These are phyloP conservation scores for Ploceus nigricollis DNA, from an alignment of 2,113 vertebrate species.

Conservation along the genomic window DNA sequence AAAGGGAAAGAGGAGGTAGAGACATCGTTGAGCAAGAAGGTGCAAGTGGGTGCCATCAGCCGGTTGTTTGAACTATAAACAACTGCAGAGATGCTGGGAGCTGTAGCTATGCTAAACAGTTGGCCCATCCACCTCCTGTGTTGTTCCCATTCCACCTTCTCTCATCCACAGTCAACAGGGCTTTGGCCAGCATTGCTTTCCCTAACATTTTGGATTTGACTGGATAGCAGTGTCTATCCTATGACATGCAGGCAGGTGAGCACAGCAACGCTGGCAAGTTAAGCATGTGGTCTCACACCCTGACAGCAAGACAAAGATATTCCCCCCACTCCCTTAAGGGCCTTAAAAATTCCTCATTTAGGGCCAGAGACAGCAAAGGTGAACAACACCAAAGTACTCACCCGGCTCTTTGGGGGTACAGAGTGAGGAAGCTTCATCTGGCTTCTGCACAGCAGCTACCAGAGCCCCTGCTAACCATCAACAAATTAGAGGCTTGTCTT, in stretches of 20 bases:
- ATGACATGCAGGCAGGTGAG: background rate
- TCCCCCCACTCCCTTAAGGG: fast-evolving
- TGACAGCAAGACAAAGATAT: background rate
- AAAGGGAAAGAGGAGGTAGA: background rate
- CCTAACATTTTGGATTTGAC: background rate
- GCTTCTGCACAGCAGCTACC: background rate
- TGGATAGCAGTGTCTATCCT: background rate
- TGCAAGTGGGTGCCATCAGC: conserved; percentile 13
- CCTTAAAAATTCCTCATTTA: background rate
- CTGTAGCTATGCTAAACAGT: conserved; percentile 17
- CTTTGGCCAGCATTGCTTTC: background rate
- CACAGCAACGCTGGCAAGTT: background rate
- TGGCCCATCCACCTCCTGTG: background rate
- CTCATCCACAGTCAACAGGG: background rate
- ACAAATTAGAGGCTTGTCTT: background rate
- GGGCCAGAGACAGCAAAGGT: background rate
- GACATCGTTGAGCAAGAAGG: conserved; percentile 38
- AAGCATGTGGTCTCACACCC: background rate
- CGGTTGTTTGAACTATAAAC: conserved; percentile 41
- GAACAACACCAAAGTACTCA: fast-evolving
- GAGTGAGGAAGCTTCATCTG: background rate
- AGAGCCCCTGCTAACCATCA: background rate
- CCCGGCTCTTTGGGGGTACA: fast-evolving
- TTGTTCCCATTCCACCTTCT: background rate
- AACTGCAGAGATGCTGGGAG: conserved; percentile 8